Percentiles rank a stretch among this genome's conserved stretches.
Evolutionary conservation across 2,888 invertebrate genomes (phyloP).

Genomic region (Xylophagus ater): DNA sequence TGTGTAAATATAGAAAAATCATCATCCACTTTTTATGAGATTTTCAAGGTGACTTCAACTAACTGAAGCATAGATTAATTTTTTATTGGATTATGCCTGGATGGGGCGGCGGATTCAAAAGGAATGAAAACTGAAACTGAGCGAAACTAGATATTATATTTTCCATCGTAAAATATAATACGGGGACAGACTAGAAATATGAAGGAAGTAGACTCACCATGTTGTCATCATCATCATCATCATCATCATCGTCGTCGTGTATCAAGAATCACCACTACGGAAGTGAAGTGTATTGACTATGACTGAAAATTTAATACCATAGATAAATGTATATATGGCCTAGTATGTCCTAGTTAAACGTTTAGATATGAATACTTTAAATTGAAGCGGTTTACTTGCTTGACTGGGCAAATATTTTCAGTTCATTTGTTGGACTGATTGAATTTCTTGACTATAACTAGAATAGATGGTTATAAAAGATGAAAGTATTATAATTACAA

Average conservation of each 20-base stretch:
- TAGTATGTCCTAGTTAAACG: not conserved
- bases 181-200: too few species aligned
- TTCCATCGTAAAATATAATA: too few species aligned
- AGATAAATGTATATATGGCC: not conserved
- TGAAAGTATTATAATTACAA: too few species aligned
- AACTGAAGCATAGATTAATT: slow-evolving; percentile 17
- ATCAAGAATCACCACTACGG: slow-evolving; percentile 11
- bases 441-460: slow-evolving; percentile 13
- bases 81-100: slow-evolving; percentile 15
- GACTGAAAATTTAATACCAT: slow-evolving; percentile 16
- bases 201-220: too few species aligned
- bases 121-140: too few species aligned
- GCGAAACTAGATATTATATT: too few species aligned
- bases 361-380: slow-evolving; percentile 9
- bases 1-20: slow-evolving; percentile 17
- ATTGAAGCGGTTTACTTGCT: slow-evolving; percentile 17
- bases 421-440: slow-evolving; percentile 17
- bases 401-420: slow-evolving; percentile 17
- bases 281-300: slow-evolving; percentile 15
- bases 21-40: slow-evolving; percentile 16
- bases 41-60: slow-evolving; percentile 18
- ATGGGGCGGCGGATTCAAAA: too few species aligned
- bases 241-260: too few species aligned
- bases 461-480: too few species aligned
- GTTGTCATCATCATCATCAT: too few species aligned